These are phyloP conservation scores for Lasiommata megera DNA, from an alignment of 2,888 invertebrate species.

Conservation along the genomic window DNA sequence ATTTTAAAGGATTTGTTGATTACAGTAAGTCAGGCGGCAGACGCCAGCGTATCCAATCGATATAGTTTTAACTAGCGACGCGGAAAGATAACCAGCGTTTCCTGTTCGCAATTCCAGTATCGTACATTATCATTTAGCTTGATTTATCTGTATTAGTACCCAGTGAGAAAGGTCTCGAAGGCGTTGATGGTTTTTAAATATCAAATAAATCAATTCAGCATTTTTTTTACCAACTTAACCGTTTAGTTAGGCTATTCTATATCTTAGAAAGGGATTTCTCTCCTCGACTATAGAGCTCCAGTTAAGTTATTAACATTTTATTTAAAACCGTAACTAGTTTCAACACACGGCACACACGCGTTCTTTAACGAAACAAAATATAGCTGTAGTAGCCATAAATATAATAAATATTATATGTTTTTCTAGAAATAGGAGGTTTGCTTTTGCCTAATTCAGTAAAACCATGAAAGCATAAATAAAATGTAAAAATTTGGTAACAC, in stretches of 20 bases:
- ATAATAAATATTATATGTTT: too few relatives aligned
- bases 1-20: background rate
- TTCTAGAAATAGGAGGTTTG: too few relatives aligned
- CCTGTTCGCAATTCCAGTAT: slow-evolving; percentile 13
- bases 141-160: background rate
- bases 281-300: too few relatives aligned
- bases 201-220: too few relatives aligned
- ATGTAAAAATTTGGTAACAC: background rate
- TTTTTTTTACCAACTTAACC: too few relatives aligned
- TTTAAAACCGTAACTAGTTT: too few relatives aligned
- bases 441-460: background rate
- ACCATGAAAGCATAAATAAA: background rate
- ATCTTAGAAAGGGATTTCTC: too few relatives aligned
- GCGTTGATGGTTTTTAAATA: background rate
- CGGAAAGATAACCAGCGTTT: slow-evolving; percentile 15
- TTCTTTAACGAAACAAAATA: too few relatives aligned
- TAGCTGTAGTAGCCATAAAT: too few relatives aligned
- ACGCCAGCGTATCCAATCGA: slow-evolving; percentile 12
- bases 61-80: slow-evolving; percentile 9
- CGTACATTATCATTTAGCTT: background rate
- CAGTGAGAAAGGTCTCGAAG: background rate
- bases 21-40: background rate
- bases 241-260: too few relatives aligned
- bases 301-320: too few relatives aligned
- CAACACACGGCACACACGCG: too few relatives aligned